A percentile compares a stretch with the other conserved stretches of the same genome.
Conservation (phyloP, 2,113 vertebrate species). For the Ramphastos sulfuratus region DNA sequence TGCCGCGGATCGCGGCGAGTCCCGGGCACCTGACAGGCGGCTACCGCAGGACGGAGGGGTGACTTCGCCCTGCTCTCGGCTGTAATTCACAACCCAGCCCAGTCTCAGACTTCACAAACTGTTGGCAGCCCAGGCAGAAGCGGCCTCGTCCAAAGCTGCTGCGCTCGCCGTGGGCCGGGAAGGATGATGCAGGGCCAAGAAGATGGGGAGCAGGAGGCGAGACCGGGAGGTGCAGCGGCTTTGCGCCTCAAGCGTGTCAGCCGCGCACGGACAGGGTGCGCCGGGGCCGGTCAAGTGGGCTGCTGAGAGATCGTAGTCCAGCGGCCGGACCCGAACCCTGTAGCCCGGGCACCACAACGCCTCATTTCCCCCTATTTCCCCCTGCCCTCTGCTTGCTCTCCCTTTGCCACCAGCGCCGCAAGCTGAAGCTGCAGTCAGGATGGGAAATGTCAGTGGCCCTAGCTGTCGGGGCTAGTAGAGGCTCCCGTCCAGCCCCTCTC, state of each 20-base stretch:
- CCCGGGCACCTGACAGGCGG: too few species aligned
- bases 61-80: background rate
- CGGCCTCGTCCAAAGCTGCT: background rate
- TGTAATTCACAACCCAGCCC: background rate
- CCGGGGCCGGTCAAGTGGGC: background rate
- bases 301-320: background rate
- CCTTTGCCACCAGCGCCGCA: background rate
- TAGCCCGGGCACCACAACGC: background rate
- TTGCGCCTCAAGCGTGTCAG: background rate
- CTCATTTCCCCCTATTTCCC: too few species aligned
- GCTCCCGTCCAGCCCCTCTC: background rate
- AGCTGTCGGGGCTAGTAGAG: background rate
- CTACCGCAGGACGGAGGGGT: background rate
- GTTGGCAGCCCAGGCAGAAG: background rate
- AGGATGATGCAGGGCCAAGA: too few species aligned
- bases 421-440: too few species aligned
- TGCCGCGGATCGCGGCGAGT: rapidly evolving
- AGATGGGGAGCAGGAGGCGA: background rate
- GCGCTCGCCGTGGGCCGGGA: background rate
- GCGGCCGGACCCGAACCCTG: background rate
- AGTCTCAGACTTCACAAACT: background rate
- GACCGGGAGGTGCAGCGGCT: background rate
- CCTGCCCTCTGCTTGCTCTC: background rate
- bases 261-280: rapidly evolving
- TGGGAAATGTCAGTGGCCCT: background rate